These are phyloP conservation scores for Stomorhina lunata DNA, from an alignment of 2,888 invertebrate genomes.

Conservation along the genomic window DNA sequence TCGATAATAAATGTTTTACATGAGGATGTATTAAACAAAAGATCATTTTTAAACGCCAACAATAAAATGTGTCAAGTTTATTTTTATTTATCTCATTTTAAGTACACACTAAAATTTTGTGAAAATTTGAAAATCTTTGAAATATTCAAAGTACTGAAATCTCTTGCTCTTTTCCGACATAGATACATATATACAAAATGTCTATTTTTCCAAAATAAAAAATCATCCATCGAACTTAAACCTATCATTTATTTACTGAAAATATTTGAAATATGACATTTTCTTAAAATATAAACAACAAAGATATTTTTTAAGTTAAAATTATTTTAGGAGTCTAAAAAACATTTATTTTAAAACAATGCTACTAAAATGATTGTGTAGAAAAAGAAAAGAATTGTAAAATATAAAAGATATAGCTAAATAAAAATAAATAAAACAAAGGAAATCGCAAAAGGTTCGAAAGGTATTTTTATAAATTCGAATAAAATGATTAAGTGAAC, in stretches of 20 bases:
- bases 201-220: conserved; percentile 4
- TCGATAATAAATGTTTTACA: background rate
- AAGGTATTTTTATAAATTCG: conserved; percentile 59
- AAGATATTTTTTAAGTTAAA: conserved; percentile 1
- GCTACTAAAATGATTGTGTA: conserved; percentile 27
- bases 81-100: conserved; percentile 14
- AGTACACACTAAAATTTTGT: background rate
- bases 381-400: conserved; percentile 29
- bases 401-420: conserved; percentile 15
- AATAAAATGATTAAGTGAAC: conserved; percentile 3
- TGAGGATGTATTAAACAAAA: conserved; percentile 40
- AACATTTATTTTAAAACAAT: conserved; percentile 26
- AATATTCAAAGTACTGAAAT: background rate
- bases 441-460: conserved; percentile 45
- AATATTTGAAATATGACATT: conserved; percentile 49
- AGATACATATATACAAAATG: background rate
- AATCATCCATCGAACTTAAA: conserved; percentile 15
- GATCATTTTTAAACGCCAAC: conserved; percentile 15
- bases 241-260: conserved; percentile 12
- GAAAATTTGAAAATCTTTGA: background rate
- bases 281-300: conserved; percentile 27
- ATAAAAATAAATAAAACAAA: conserved; percentile 30
- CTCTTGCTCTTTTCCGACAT: background rate
- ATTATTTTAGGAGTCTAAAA: conserved; percentile 21
- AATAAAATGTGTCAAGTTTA: conserved; percentile 59